These are phyloP conservation scores for Ophonus ardosiacus DNA, from an alignment of 2,888 invertebrate species.

Conservation along the genomic window DNA sequence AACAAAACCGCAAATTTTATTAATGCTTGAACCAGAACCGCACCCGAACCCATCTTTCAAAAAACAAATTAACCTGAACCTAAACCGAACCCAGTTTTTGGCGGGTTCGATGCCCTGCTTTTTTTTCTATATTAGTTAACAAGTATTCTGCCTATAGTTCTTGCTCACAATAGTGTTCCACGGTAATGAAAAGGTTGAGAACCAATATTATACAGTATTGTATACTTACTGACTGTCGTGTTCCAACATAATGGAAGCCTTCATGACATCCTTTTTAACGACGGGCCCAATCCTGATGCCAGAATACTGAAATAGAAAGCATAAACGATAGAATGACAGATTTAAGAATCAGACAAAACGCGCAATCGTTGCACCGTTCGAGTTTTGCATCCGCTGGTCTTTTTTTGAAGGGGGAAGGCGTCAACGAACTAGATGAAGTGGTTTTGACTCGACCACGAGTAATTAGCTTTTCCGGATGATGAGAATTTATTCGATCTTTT, in stretches of 20 bases:
- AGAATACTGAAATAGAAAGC: constrained; percentile 86
- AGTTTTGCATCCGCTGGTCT: constrained; percentile 5
- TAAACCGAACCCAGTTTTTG: too few species aligned
- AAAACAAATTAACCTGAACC: too few species aligned
- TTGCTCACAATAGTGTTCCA: too few species aligned
- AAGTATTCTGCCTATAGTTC: too few species aligned
- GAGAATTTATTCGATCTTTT: background rate
- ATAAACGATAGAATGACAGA: constrained; percentile 12
- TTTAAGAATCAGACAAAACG: constrained; percentile 24
- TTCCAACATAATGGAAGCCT: constrained; percentile 99
- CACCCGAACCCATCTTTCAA: too few species aligned
- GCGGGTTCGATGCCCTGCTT: too few species aligned
- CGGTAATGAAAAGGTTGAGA: too few species aligned
- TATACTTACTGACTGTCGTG: constrained; percentile 93
- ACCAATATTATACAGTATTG: constrained; percentile 34
- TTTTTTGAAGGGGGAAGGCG: background rate
- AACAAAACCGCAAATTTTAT: too few species aligned
- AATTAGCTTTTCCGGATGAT: constrained; percentile 35
- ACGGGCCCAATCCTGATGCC: constrained; percentile 99
- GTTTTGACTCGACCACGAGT: constrained; percentile 19
- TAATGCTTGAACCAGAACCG: too few species aligned
- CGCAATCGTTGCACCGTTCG: constrained; percentile 24
- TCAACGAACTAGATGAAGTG: constrained; percentile 27
- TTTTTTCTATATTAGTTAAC: too few species aligned
- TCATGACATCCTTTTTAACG: constrained; percentile 99